phyloP scores from a whole-genome alignment of 92 coral and sea anemone species.

The Porites cylindrica region DNA sequence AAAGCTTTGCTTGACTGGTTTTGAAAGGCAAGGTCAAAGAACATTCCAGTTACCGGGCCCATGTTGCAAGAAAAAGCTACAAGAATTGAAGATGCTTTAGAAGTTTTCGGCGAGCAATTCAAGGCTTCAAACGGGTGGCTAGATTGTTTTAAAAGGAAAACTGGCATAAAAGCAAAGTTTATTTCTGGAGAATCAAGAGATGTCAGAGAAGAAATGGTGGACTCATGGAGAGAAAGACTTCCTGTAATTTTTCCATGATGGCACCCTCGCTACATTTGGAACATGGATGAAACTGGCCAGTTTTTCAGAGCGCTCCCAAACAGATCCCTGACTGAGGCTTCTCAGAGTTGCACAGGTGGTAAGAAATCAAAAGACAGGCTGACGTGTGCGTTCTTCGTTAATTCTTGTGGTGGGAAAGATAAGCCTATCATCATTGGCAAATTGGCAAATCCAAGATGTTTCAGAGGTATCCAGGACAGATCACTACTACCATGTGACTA shows the following conservation, averaged over 20 bases:
- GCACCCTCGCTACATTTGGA: slow-evolving; percentile 60
- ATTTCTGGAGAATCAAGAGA: slow-evolving; percentile 63
- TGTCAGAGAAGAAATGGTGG: slow-evolving; percentile 61
- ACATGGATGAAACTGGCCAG: slow-evolving; percentile 72
- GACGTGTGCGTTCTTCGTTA: slow-evolving; percentile 73
- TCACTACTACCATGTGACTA: slow-evolving; percentile 57
- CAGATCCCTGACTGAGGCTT: slow-evolving; percentile 28
- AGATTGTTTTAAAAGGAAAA: slow-evolving; percentile 55
- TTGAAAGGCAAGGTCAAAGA: slow-evolving; percentile 40
- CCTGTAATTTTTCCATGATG: slow-evolving; percentile 42
- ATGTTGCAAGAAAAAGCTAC: slow-evolving; percentile 62
- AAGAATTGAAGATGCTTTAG: slow-evolving; percentile 50
- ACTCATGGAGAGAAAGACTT: slow-evolving; percentile 35
- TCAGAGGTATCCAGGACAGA: slow-evolving; percentile 51
- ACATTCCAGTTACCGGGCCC: slow-evolving; percentile 49
- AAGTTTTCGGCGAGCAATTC: slow-evolving; percentile 50
- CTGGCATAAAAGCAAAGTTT: slow-evolving; percentile 54
- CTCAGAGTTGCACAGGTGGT: slow-evolving; percentile 28
- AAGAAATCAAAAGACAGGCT: slow-evolving; percentile 51
- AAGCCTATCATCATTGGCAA: slow-evolving; percentile 68
- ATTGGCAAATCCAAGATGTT: slow-evolving; percentile 55
- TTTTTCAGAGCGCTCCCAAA: slow-evolving; percentile 61
- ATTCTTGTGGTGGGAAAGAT: slow-evolving; percentile 68
- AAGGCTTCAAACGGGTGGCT: slow-evolving; percentile 69
- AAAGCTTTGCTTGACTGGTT: slow-evolving; percentile 38